These are phyloP conservation scores for Cyanoramphus novaezelandiae DNA, from an alignment of 2,113 vertebrate species.

Conservation along the genomic window DNA sequence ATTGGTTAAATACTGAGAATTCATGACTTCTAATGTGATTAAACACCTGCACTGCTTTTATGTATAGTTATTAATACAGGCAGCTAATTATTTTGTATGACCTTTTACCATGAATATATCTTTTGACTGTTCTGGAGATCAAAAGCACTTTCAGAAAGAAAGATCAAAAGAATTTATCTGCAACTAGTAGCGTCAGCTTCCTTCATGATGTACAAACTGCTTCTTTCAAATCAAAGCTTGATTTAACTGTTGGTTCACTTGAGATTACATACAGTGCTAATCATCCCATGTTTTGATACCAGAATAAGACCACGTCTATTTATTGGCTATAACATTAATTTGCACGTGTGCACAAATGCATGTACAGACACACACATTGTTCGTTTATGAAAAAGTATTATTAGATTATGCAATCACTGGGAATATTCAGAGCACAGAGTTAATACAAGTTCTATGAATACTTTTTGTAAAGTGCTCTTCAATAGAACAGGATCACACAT, in stretches of 20 bases:
- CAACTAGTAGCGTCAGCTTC: neutral
- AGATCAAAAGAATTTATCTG: constrained; percentile 27
- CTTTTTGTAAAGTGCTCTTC: neutral
- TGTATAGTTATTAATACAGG: constrained; percentile 14
- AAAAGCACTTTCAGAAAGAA: constrained; percentile 22
- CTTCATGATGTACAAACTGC: neutral
- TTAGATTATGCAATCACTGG: neutral
- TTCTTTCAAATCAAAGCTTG: neutral
- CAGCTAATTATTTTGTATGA: constrained; percentile 22
- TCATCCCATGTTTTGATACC: neutral
- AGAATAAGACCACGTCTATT: neutral
- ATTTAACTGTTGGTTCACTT: neutral
- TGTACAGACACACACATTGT: neutral
- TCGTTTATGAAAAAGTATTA: neutral
- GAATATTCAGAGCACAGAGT: neutral
- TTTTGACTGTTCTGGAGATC: neutral
- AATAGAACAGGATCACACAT: neutral
- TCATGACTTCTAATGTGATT: neutral
- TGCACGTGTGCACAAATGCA: neutral
- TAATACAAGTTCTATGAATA: neutral
- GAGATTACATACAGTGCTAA: neutral
- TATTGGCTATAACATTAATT: neutral
- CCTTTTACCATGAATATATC: neutral
- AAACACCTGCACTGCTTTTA: neutral
- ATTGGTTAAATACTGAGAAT: neutral